A percentile compares a stretch with the other conserved stretches of the same genome.
Conservation (phyloP, 92 coral and sea anemone species). For the Porites evermanni region DNA sequence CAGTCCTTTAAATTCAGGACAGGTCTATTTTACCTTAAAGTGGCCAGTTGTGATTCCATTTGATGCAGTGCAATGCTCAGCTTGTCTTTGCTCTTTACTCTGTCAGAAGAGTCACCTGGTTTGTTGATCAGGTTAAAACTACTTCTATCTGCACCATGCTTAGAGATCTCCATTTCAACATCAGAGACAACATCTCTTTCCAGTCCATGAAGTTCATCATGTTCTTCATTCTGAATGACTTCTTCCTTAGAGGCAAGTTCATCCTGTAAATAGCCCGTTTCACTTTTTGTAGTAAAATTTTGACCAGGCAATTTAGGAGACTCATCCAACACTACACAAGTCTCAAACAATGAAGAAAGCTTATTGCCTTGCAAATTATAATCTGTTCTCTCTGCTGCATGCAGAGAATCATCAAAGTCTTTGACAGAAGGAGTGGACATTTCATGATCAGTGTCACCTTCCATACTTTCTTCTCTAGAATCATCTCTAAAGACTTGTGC, state of each 20-base stretch:
- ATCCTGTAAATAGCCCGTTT: not conserved
- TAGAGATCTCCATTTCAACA: not conserved
- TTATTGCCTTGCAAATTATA: not conserved
- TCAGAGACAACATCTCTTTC: not conserved
- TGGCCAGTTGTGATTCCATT: constrained; percentile 18
- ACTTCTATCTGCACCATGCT: not conserved
- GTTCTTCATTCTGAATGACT: not conserved
- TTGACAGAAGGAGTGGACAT: not conserved
- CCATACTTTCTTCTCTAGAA: not conserved
- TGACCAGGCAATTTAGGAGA: not conserved
- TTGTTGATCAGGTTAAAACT: not conserved
- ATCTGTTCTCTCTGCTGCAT: not conserved
- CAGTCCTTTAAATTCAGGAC: not conserved
- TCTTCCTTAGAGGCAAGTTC: constrained; percentile 3
- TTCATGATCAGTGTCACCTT: not conserved
- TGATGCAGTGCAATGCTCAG: constrained; percentile 2
- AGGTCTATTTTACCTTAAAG: constrained; percentile 26
- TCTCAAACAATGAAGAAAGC: not conserved
- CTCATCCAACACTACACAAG: not conserved
- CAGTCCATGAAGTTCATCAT: not conserved
- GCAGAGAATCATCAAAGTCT: not conserved
- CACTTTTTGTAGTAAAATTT: not conserved
- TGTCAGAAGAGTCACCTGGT: not conserved
- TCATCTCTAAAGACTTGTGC: not conserved
- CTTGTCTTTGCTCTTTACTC: not conserved